These are phyloP conservation scores for Sinella curviseta DNA, from an alignment of 1,140 invertebrate genomes.

Conservation along the genomic window DNA sequence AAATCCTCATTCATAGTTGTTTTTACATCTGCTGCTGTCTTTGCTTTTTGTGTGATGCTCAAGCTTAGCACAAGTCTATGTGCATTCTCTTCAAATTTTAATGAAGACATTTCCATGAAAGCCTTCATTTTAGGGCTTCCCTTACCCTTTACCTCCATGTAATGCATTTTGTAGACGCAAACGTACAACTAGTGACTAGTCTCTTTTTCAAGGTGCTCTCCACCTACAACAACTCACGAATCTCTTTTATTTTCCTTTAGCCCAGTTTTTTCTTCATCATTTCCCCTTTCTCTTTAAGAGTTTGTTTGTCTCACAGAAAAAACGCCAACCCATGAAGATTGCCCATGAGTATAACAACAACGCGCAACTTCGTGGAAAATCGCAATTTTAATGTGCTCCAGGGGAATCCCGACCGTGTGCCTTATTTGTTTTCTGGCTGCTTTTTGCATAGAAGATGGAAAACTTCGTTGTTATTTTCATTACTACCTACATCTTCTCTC, in stretches of 20 bases:
- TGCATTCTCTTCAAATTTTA: slow-evolving; percentile 18
- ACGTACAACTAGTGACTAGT: no score
- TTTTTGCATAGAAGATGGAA: neutral
- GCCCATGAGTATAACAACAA: neutral
- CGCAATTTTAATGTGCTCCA: slow-evolving; percentile 19
- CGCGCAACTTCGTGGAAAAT: neutral
- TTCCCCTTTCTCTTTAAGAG: slow-evolving; percentile 6
- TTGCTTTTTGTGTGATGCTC: no score
- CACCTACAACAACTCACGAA: neutral
- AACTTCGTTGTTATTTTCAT: neutral
- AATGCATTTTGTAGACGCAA: no score
- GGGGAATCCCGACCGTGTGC: neutral
- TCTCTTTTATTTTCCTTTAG: neutral
- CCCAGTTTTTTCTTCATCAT: neutral
- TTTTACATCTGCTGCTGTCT: neutral
- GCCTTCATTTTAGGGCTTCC: neutral
- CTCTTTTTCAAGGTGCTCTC: neutral
- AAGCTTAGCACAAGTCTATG: neutral
- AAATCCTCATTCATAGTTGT: neutral
- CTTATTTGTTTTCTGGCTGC: slow-evolving; percentile 1
- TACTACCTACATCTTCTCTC: no score
- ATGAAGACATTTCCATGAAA: slow-evolving; percentile 15
- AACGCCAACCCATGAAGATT: neutral
- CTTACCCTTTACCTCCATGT: neutral
- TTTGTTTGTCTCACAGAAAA: neutral